Percentiles rank a stretch among this genome's conserved stretches.
These are phyloP conservation scores for Glareola pratincola DNA, from an alignment of 2,113 vertebrate genomes.

Conservation along the genomic window DNA sequence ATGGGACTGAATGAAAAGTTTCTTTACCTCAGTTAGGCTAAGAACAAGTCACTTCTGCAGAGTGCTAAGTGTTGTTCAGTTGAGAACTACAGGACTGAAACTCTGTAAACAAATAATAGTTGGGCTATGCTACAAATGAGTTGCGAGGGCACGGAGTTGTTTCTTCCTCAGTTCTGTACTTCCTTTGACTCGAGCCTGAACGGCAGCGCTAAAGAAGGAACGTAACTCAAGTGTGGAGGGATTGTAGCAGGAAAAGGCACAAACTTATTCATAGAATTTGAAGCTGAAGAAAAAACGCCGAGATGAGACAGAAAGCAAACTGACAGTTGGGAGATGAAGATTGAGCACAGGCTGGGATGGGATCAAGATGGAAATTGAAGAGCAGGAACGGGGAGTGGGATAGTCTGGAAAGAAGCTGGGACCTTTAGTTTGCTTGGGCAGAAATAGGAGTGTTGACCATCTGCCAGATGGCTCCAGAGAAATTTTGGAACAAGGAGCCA, in stretches of 20 bases:
- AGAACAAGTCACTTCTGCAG: neutral
- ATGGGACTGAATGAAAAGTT: neutral
- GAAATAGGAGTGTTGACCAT: neutral
- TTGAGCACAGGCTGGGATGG: neutral
- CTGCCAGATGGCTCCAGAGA: neutral
- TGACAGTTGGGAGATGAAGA: slow-evolving; percentile 34
- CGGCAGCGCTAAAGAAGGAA: neutral
- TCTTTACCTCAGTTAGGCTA: neutral
- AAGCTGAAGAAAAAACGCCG: neutral
- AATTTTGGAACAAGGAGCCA: neutral
- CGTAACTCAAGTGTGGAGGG: neutral
- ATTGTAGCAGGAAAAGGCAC: neutral
- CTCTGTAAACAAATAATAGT: neutral
- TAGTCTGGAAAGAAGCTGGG: neutral
- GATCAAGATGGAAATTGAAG: neutral
- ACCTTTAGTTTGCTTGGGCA: neutral
- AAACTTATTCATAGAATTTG: slow-evolving; percentile 29
- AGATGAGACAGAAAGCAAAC: neutral
- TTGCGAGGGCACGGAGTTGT: neutral
- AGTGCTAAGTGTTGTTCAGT: neutral
- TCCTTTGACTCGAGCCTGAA: neutral
- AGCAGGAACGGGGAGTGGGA: neutral
- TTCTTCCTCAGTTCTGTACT: neutral
- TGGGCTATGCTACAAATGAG: neutral
- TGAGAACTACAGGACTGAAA: neutral